Evolutionary conservation across 1,140 invertebrate species (phyloP).

Genomic region (Grapholita molesta): DNA sequence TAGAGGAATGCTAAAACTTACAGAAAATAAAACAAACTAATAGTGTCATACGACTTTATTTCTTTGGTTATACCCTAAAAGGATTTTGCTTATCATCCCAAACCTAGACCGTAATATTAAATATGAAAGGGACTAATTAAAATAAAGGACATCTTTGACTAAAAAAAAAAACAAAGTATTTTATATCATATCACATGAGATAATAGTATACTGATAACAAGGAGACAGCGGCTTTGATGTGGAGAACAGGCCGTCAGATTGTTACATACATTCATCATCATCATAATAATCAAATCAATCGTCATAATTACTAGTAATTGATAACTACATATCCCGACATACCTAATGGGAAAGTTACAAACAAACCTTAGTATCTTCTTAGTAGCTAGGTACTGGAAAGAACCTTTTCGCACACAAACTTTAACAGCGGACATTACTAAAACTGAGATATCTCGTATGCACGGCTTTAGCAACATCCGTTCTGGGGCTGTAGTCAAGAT

Average conservation of each 20-base stretch:
- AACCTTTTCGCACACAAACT: too few relatives aligned
- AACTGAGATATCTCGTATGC: too few relatives aligned
- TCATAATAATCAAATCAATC: not conserved
- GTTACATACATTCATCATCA: not conserved
- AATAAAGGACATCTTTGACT: not conserved
- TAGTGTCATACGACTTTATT: constrained; percentile 51
- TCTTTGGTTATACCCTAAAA: constrained; percentile 49
- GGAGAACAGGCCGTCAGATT: not conserved
- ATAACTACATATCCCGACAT: not conserved
- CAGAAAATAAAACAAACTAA: not conserved
- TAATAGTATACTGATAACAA: not conserved
- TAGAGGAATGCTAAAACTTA: not conserved
- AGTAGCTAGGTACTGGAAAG: too few relatives aligned
- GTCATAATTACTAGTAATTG: not conserved
- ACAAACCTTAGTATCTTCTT: too few relatives aligned
- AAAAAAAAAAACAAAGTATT: not conserved
- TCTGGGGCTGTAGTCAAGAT: too few relatives aligned
- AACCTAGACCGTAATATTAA: not conserved
- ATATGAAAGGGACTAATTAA: not conserved
- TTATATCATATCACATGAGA: not conserved
- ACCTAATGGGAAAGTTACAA: not conserved
- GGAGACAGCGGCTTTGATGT: not conserved
- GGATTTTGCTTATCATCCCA: constrained; percentile 6
- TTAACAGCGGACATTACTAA: too few relatives aligned
- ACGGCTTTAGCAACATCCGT: too few relatives aligned